Evolutionary conservation across 2,797 vertebrate species (phyloP).

Genomic region (Mergus octosetaceus): DNA sequence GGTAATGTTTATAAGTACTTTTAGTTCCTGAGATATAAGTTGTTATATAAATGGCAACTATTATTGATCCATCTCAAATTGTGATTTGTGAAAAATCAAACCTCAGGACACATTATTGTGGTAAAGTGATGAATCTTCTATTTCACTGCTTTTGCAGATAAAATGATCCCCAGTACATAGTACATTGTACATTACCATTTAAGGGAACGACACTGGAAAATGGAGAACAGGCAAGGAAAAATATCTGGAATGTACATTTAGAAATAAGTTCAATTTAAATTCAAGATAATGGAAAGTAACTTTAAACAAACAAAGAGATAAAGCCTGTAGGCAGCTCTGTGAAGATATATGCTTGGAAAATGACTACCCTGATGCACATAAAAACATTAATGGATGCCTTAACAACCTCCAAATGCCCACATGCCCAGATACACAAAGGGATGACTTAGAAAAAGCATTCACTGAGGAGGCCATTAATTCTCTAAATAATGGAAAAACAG

Average conservation of each 20-base stretch:
- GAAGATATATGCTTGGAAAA: neutral
- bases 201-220: neutral
- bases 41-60: neutral
- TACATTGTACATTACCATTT: neutral
- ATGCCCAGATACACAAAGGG: neutral
- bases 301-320: neutral
- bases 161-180: neutral
- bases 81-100: neutral
- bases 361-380: neutral
- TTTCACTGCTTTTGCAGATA: neutral
- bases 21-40: neutral
- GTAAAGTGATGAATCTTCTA: neutral
- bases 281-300: neutral
- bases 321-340: neutral
- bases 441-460: neutral
- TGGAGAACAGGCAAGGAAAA: neutral
- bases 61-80: neutral
- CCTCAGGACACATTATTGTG: neutral
- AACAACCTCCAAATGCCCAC: neutral
- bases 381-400: neutral
- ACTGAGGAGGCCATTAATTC: neutral
- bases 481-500: neutral
- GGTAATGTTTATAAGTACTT: neutral
- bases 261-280: neutral
- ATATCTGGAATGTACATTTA: neutral